Evolutionary conservation across 2,113 vertebrate genomes (phyloP).

Genomic region (Clarias batrachus): DNA sequence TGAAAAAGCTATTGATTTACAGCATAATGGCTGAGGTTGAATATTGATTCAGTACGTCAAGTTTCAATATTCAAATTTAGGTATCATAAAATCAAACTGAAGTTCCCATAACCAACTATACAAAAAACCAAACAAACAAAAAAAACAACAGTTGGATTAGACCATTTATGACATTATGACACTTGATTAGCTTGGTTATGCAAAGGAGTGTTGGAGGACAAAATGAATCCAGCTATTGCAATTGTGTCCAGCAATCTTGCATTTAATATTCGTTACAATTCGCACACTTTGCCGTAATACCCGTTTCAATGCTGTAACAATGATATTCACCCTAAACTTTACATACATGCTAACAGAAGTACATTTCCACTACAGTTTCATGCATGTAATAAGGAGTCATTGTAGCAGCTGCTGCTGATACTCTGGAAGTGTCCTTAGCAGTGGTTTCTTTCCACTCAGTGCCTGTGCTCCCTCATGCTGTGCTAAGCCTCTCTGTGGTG

Average conservation of each 20-base stretch:
- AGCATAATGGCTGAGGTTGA: neutral
- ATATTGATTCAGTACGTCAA: neutral
- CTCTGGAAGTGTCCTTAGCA: conserved; percentile 54
- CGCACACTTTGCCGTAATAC: neutral
- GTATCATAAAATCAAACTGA: neutral
- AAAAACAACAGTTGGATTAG: neutral
- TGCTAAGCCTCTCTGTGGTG: conserved; percentile 68
- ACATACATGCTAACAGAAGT: neutral
- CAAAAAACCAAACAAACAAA: no score
- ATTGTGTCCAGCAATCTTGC: neutral
- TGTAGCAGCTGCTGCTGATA: conserved; percentile 44
- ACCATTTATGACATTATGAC: neutral
- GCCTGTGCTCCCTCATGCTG: conserved; percentile 61
- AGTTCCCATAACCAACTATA: no score
- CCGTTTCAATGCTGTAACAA: neutral
- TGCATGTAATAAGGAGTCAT: conserved; percentile 53
- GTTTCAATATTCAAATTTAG: neutral
- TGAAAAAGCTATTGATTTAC: neutral
- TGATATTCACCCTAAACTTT: neutral
- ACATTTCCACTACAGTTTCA: neutral
- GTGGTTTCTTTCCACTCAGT: conserved; percentile 66
- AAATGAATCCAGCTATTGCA: neutral
- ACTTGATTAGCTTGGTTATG: conserved; percentile 4
- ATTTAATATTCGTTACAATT: neutral
- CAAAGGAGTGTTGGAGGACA: neutral